Percentiles rank a stretch among this genome's conserved stretches.
Conservation (phyloP, 2,888 invertebrate species). For the Anarsia innoxiella region DNA sequence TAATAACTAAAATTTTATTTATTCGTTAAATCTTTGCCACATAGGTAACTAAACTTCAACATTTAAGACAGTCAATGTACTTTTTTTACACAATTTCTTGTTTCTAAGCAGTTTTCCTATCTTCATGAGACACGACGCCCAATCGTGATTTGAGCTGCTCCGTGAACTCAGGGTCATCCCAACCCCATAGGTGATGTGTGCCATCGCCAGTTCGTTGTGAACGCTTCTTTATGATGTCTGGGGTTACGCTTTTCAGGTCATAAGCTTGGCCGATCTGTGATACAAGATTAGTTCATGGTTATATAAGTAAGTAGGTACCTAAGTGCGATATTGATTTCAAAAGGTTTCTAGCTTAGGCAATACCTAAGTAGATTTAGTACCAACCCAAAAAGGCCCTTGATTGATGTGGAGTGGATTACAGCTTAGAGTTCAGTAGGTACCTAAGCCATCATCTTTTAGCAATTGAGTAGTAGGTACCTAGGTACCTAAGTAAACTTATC, state of each 20-base stretch:
- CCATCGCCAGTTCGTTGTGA: conserved; percentile 80
- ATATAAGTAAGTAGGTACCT: no score
- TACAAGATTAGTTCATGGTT: neutral
- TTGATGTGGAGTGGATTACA: no score
- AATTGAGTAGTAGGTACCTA: no score
- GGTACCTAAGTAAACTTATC: no score
- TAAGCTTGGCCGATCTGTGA: conserved; percentile 83
- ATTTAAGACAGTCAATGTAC: neutral
- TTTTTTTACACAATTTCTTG: neutral
- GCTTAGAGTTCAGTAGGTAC: no score
- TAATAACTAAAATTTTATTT: no score
- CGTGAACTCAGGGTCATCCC: conserved; percentile 79
- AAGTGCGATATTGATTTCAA: no score
- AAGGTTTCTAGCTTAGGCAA: no score
- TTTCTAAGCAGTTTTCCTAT: conserved; percentile 32
- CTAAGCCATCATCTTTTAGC: no score
- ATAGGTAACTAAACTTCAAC: neutral
- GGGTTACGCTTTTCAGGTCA: conserved; percentile 82
- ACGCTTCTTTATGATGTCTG: conserved; percentile 77
- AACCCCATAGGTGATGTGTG: conserved; percentile 80
- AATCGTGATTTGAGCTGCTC: conserved; percentile 57
- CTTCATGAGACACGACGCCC: conserved; percentile 37
- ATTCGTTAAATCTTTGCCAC: no score
- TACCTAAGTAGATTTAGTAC: no score
- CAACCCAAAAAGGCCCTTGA: no score